phyloP scores from a whole-genome alignment of 2,113 vertebrate species.

The Jaculus jaculus region DNA sequence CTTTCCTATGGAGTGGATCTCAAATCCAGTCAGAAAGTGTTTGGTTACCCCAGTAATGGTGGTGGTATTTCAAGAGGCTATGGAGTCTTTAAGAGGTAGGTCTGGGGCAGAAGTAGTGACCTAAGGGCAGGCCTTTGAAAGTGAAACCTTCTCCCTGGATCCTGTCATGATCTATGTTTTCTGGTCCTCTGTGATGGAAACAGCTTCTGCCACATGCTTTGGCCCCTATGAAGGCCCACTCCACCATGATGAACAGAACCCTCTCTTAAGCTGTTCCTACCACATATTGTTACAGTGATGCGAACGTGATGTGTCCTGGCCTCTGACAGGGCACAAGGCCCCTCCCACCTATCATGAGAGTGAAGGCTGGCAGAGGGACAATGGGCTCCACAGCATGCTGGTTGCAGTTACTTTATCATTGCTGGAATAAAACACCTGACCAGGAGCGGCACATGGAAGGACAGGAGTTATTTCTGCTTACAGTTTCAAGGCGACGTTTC shows the following conservation, averaged over 20 bases:
- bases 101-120: background rate
- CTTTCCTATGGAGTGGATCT: too few species aligned
- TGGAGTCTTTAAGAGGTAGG: background rate
- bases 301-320: background rate
- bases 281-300: background rate
- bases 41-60: too few species aligned
- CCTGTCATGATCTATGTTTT: background rate
- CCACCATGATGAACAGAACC: background rate
- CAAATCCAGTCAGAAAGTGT: too few species aligned
- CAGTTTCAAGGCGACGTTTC: too few species aligned
- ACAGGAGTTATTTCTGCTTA: too few species aligned
- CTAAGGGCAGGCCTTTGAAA: background rate
- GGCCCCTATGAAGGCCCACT: too few species aligned
- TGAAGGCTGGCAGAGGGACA: background rate
- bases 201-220: too few species aligned
- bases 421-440: too few species aligned
- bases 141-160: background rate
- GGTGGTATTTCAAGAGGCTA: background rate
- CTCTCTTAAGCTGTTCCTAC: background rate
- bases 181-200: background rate
- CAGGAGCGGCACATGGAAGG: too few species aligned
- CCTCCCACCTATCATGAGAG: background rate
- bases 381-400: too few species aligned
- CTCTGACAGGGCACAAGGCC: background rate
- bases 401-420: too few species aligned